Percentiles rank a stretch among this genome's conserved stretches.
phyloP scores from a whole-genome alignment of 2,888 invertebrate species.

The Cloeon dipterum region DNA sequence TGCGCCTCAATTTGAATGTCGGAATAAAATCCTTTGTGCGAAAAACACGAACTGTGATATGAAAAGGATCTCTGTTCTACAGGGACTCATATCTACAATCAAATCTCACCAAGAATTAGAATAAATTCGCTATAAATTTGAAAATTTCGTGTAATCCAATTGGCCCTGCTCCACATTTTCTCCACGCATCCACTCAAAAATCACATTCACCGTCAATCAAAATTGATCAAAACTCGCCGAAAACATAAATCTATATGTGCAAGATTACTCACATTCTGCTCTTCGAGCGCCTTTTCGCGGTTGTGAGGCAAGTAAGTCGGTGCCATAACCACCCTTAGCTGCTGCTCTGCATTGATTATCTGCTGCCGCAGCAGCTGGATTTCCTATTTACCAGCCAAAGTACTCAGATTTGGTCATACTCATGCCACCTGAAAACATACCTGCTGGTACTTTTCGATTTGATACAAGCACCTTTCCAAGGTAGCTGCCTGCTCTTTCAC shows the following conservation, averaged over 20 bases:
- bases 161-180: too few species aligned
- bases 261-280: constrained; percentile 59
- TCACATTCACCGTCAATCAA: too few species aligned
- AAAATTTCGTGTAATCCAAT: too few species aligned
- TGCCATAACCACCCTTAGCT: constrained; percentile 56
- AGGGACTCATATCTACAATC: too few species aligned
- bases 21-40: too few species aligned
- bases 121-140: too few species aligned
- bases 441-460: constrained; percentile 70
- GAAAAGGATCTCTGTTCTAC: too few species aligned
- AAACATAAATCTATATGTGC: not conserved
- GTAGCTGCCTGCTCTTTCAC: constrained; percentile 39
- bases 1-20: too few species aligned
- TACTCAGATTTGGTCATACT: not conserved
- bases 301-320: constrained; percentile 66
- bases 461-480: constrained; percentile 52
- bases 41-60: too few species aligned
- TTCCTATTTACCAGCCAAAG: constrained; percentile 24
- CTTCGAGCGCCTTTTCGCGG: constrained; percentile 53
- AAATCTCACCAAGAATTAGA: too few species aligned
- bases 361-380: constrained; percentile 63
- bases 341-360: constrained; percentile 70
- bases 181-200: too few species aligned
- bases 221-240: not conserved
- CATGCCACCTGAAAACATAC: constrained; percentile 14